Percentiles rank a stretch among this genome's conserved stretches.
These are phyloP conservation scores for Bucco capensis DNA, from an alignment of 2,113 vertebrate genomes.

Conservation along the genomic window DNA sequence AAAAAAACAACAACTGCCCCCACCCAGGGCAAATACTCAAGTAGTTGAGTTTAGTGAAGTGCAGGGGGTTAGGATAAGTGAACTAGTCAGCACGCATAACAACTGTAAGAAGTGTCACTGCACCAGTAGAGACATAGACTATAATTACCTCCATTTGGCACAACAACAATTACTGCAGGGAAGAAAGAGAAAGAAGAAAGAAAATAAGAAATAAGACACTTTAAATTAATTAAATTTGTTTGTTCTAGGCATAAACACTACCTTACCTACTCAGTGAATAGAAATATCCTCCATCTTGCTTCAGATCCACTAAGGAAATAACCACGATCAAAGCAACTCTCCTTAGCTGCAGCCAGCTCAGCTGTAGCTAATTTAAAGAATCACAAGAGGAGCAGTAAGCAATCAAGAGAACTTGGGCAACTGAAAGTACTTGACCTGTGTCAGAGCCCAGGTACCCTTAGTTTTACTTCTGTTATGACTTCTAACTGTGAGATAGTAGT, in stretches of 20 bases:
- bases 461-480: not conserved
- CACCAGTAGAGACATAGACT: not conserved
- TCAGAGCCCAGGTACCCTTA: not conserved
- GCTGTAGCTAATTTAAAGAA: constrained; percentile 42
- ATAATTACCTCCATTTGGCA: not conserved
- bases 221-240: not conserved
- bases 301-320: not conserved
- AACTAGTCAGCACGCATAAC: not conserved
- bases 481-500: not conserved
- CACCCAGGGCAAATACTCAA: not conserved
- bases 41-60: not conserved
- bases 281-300: not conserved
- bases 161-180: not conserved
- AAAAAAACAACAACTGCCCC: not conserved
- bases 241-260: not conserved
- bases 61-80: not conserved
- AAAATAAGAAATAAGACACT: not conserved
- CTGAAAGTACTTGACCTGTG: not conserved
- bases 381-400: constrained; percentile 39
- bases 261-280: not conserved
- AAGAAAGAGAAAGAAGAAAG: not conserved
- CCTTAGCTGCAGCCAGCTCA: constrained; percentile 23
- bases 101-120: not conserved
- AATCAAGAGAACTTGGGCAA: constrained; percentile 14
- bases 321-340: not conserved